A percentile compares a stretch with the other conserved stretches of the same genome.
Conservation (phyloP, 1,140 invertebrate species). For the Anastrepha obliqua region DNA sequence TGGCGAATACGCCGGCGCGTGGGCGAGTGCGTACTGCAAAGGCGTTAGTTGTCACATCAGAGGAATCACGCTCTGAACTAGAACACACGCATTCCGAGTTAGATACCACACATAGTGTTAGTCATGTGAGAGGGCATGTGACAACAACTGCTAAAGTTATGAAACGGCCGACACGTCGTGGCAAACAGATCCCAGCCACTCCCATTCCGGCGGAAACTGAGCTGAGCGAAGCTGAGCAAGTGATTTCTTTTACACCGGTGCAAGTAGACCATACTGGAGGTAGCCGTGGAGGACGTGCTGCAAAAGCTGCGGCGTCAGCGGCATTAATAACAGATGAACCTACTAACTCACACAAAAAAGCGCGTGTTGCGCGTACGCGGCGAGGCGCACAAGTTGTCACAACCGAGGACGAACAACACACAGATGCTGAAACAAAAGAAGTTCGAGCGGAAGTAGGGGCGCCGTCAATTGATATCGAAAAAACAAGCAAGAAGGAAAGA, state of each 20-base stretch:
- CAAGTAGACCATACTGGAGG: neutral
- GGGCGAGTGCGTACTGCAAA: neutral
- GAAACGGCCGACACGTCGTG: neutral
- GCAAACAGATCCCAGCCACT: neutral
- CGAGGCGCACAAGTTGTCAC: neutral
- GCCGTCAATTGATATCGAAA: neutral
- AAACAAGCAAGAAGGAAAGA: constrained; percentile 18
- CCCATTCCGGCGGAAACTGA: neutral
- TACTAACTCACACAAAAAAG: constrained; percentile 19
- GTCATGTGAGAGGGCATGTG: constrained; percentile 2
- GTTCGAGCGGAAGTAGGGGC: constrained; percentile 21
- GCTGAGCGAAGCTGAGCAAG: neutral
- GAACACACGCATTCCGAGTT: constrained; percentile 18
- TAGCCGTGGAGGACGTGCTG: neutral
- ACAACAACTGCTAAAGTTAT: neutral
- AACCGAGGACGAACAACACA: neutral
- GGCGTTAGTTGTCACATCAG: neutral
- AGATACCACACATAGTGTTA: neutral
- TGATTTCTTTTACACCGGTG: neutral
- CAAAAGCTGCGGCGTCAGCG: constrained; percentile 28
- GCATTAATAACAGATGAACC: constrained; percentile 46
- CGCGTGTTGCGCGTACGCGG: neutral
- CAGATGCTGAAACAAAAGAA: constrained; percentile 39
- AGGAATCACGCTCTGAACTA: neutral
- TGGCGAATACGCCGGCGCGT: neutral